Evolutionary conservation across 2,113 vertebrate species (phyloP).

Genomic region (Ptyas mucosa): DNA sequence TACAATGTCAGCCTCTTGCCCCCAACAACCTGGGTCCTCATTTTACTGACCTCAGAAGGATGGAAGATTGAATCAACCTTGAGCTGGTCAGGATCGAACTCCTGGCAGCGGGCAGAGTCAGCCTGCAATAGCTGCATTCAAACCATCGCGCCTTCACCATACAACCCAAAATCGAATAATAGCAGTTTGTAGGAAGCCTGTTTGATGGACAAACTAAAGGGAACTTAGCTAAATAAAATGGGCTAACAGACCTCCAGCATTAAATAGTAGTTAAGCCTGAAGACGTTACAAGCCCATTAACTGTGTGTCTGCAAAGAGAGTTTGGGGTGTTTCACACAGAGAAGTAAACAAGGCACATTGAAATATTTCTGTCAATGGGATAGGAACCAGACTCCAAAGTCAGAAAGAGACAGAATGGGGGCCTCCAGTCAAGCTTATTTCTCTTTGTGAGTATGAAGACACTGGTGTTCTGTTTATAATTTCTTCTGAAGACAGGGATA

Average conservation of each 20-base stretch:
- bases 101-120: not conserved
- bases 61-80: not conserved
- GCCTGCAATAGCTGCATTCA: not conserved
- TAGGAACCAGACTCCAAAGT: not conserved
- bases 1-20: not conserved
- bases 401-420: not conserved
- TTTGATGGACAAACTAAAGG: not conserved
- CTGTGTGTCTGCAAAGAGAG: not conserved
- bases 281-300: not conserved
- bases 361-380: not conserved
- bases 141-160: no score
- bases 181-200: not conserved
- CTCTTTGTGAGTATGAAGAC: not conserved
- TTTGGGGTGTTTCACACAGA: not conserved
- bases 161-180: not conserved
- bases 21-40: not conserved
- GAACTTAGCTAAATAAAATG: not conserved
- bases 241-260: not conserved
- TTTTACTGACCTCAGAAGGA: not conserved
- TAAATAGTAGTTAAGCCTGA: not conserved
- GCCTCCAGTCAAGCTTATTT: not conserved
- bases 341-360: not conserved
- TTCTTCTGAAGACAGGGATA: not conserved
- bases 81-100: not conserved
- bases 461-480: no score